Conservation (phyloP, 92 coral and sea anemone species). For the Phenganax stokvisi region DNA sequence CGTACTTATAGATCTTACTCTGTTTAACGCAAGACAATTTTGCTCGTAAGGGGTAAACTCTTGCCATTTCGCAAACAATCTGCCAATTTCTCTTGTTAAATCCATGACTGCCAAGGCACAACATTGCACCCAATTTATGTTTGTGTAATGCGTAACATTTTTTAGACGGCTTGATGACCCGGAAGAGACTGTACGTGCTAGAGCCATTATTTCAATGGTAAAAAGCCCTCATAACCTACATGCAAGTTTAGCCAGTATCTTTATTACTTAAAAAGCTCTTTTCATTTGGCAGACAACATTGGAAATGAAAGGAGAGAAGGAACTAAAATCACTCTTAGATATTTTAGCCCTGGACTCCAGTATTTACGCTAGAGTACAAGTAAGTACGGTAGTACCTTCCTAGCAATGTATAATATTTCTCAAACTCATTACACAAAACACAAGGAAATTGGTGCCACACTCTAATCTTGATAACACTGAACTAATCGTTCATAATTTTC, state of each 20-base stretch:
- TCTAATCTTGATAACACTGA: no score
- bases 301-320: conserved; percentile 88
- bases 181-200: conserved; percentile 72
- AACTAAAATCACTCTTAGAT: conserved; percentile 88
- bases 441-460: no score
- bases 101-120: no score
- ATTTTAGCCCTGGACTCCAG: conserved; percentile 91
- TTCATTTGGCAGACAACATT: conserved; percentile 68
- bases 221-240: not conserved
- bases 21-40: no score
- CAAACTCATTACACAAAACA: no score
- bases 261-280: not conserved
- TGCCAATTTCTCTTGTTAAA: no score
- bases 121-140: no score
- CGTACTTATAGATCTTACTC: no score
- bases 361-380: conserved; percentile 91
- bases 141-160: not conserved
- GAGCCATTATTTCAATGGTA: conserved; percentile 77
- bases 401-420: not conserved
- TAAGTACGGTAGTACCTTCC: conserved; percentile 5
- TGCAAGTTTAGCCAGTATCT: not conserved
- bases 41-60: no score
- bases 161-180: conserved; percentile 83
- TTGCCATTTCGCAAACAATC: no score
- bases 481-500: no score